Conservation (phyloP, 2,888 invertebrate species). For the Troides aeacus region DNA sequence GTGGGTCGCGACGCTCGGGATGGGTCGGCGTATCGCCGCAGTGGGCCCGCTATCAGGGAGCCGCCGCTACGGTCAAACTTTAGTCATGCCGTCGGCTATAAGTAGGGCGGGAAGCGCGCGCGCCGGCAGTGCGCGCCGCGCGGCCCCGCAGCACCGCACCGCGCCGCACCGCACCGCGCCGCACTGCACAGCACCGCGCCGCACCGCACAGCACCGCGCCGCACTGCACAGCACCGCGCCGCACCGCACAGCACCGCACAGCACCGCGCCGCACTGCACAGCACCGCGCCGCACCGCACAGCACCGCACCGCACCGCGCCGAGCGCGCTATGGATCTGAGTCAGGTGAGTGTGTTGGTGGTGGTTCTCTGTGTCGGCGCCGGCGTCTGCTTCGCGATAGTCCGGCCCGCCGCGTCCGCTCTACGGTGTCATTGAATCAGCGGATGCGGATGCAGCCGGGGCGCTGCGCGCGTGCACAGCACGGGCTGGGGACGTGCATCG, state of each 20-base stretch:
- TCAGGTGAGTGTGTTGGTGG: slow-evolving; percentile 44
- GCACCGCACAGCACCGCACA: background rate
- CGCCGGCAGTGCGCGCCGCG: slow-evolving; percentile 8
- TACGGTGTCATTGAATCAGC: no score
- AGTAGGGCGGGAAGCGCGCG: slow-evolving; percentile 12
- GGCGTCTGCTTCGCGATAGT: no score
- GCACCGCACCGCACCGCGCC: background rate
- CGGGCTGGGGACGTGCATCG: no score
- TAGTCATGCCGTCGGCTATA: background rate
- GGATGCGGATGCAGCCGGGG: no score
- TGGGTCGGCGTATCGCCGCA: background rate
- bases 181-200: background rate
- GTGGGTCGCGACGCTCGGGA: no score
- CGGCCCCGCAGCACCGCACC: background rate
- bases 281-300: background rate
- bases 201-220: background rate
- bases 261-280: background rate
- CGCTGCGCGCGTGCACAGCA: no score
- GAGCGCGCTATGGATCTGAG: slow-evolving; percentile 51
- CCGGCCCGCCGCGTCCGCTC: no score
- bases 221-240: background rate
- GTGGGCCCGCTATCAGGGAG: slow-evolving; percentile 12
- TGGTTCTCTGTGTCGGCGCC: background rate
- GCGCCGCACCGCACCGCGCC: background rate
- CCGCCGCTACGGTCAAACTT: background rate